Evolutionary conservation across 2,113 vertebrate genomes (phyloP), one percentile per base, ranked within the genome.

Genomic region (Theropithecus gelada): DNA sequence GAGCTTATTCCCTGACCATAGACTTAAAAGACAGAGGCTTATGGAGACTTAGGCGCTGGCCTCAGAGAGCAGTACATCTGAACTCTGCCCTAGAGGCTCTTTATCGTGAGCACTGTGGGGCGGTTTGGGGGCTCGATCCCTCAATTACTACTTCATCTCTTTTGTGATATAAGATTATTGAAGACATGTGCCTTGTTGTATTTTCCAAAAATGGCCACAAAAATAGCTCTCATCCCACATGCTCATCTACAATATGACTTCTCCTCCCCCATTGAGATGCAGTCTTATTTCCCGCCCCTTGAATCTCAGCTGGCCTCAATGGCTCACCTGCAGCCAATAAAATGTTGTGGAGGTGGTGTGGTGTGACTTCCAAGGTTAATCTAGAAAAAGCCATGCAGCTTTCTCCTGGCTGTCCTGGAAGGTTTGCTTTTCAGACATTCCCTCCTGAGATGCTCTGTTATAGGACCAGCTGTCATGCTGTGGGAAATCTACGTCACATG

Each of bases 51-150:
- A 3, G 73, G 52, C 7, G 23, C 85, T 86, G 87, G 66, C 52
- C 30, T n/a, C 57, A 72, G 70, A 84, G 80, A n/a, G 38, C 20
- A 8, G 35, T 20, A 4, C 5, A 4, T 38, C 48, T 35, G 52
- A 40, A 43, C 17, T 57, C 38, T 32, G 52, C 8, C 10, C 52
- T 50, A 9, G 7, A 1, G 30, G 27, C 57, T 61, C 17, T 72
- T 73, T 27, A 40, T 38, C 45, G 3, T 1, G 45, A 90, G 80
- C 72, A 35, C 30, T 2, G 0, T 7, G 35, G 50, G 10, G 22
- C 11, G 2, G 0, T 35, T 7, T 0, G 1, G 82, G 32, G 18
- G 13, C 22, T 57, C 8, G 0, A 13, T 23, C 43, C 76, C 45
- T 84, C 22, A 22, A 0, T 48, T 10, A 48, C 43, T 20, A 43